phyloP scores from a whole-genome alignment of 2,797 vertebrate genomes.

The Aldrovandia affinis region DNA sequence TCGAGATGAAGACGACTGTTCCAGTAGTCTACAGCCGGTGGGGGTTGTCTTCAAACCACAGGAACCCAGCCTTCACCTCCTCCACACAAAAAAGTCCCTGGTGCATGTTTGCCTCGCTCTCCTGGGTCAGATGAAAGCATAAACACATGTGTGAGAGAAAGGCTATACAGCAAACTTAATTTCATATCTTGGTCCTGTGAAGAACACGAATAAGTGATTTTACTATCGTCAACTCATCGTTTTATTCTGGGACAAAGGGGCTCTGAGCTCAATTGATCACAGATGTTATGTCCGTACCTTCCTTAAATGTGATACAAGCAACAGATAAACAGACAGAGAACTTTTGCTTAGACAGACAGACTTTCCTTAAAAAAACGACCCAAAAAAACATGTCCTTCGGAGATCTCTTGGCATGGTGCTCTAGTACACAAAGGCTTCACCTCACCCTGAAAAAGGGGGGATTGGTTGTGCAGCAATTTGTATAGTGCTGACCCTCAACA shows the following conservation, averaged over 20 bases:
- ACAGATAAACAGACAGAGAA: not conserved
- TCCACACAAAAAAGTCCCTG: constrained; percentile 47
- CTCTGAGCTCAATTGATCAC: not conserved
- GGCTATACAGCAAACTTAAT: not conserved
- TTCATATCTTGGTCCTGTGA: not conserved
- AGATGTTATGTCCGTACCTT: not conserved
- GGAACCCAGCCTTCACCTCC: constrained; percentile 35
- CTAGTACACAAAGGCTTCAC: not conserved
- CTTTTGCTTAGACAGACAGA: not conserved
- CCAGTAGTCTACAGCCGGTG: constrained; percentile 44
- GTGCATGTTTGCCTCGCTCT: constrained; percentile 46
- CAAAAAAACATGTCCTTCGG: not conserved
- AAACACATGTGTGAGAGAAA: constrained; percentile 24
- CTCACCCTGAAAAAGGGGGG: not conserved
- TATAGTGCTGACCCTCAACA: constrained; percentile 1
- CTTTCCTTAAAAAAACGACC: not conserved
- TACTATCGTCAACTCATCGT: not conserved
- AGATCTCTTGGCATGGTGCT: not conserved
- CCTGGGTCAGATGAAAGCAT: constrained; percentile 42
- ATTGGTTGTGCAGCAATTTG: not conserved
- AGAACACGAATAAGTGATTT: not conserved
- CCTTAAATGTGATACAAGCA: not conserved
- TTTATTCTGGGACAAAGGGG: not conserved
- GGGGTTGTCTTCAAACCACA: constrained; percentile 11
- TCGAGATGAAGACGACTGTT: constrained; percentile 29